These are phyloP conservation scores for Drosophila imparisetae DNA, from an alignment of 2,888 invertebrate species.

Conservation along the genomic window DNA sequence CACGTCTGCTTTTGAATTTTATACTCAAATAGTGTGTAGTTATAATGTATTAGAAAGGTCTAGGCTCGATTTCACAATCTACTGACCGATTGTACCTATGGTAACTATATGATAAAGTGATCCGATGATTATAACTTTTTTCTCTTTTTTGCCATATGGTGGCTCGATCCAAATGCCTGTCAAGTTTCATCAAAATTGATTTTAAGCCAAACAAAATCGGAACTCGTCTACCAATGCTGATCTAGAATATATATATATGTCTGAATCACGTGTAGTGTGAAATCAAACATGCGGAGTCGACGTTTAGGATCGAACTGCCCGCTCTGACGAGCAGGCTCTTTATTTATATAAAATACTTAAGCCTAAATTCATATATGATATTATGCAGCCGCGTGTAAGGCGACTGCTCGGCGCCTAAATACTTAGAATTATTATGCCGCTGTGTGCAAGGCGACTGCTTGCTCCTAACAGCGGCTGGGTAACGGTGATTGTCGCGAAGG, in stretches of 20 bases:
- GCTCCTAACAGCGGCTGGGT: no score
- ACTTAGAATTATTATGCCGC: no score
- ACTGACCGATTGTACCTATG: neutral
- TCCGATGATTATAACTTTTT: neutral
- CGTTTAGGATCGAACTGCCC: no score
- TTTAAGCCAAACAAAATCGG: neutral
- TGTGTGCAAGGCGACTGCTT: no score
- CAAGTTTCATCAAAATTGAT: neutral
- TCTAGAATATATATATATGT: neutral
- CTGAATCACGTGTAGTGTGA: no score
- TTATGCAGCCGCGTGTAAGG: no score
- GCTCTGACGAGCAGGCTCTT: no score
- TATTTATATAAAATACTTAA: no score
- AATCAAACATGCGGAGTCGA: no score
- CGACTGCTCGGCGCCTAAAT: no score
- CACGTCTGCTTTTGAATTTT: neutral
- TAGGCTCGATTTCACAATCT: neutral
- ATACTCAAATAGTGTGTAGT: neutral
- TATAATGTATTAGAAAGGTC: neutral
- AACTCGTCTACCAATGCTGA: neutral
- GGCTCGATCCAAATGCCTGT: neutral
- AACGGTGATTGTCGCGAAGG: no score
- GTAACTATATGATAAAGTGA: neutral
- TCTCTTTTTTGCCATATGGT: neutral
- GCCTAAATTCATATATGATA: no score